These are phyloP conservation scores for Sinotaia quadrata DNA, from an alignment of 2,888 invertebrate genomes.

Conservation along the genomic window DNA sequence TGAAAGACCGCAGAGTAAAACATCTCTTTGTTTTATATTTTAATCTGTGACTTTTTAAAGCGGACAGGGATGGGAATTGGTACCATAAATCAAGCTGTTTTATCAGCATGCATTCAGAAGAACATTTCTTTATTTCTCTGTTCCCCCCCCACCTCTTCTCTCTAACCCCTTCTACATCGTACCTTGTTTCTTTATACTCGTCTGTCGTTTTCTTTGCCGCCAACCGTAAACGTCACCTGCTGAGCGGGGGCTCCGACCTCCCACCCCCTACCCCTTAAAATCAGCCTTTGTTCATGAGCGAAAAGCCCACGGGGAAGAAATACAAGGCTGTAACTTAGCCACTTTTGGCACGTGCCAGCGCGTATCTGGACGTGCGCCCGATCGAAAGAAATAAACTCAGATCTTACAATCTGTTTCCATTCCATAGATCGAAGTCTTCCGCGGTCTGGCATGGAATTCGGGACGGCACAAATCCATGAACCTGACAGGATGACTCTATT, in stretches of 20 bases:
- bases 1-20: too few relatives aligned
- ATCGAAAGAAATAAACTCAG: too few relatives aligned
- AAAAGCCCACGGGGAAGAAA: too few relatives aligned
- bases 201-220: slow-evolving; percentile 3
- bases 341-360: slow-evolving; percentile 12
- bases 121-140: background rate
- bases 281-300: slow-evolving; percentile 1
- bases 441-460: too few relatives aligned
- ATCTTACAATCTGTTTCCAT: too few relatives aligned
- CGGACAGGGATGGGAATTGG: background rate
- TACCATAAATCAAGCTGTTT: background rate
- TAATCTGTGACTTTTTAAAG: too few relatives aligned
- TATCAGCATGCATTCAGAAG: background rate
- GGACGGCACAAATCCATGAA: too few relatives aligned
- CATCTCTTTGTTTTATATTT: too few relatives aligned
- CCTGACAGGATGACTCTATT: too few relatives aligned
- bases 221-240: slow-evolving; percentile 23
- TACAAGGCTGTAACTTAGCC: background rate
- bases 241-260: slow-evolving; percentile 20
- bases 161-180: background rate
- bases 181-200: background rate
- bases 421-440: too few relatives aligned
- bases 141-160: background rate
- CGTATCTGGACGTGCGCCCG: too few relatives aligned
- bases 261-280: slow-evolving; percentile 1